phyloP scores from a whole-genome alignment of 2,888 invertebrate species.

The Nasonovia ribisnigri region DNA sequence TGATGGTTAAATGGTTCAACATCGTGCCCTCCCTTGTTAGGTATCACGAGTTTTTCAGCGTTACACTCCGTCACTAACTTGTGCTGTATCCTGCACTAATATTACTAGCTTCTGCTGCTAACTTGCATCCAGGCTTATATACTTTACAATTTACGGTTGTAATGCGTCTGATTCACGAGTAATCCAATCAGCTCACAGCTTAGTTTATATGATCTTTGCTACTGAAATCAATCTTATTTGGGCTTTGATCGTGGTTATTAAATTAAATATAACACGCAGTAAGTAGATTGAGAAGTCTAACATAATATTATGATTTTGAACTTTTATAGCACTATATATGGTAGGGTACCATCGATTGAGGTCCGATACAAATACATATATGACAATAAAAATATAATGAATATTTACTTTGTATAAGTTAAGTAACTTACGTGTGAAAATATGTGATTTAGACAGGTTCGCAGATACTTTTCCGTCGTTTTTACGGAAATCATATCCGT shows the following conservation, averaged over 20 bases:
- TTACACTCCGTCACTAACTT: too few species aligned
- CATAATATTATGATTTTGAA: not conserved
- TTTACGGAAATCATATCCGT: not conserved
- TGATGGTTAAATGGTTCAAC: too few species aligned
- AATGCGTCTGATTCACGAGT: not conserved
- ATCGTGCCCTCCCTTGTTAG: too few species aligned
- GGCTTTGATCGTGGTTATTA: not conserved
- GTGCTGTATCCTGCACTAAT: not conserved
- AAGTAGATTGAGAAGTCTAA: not conserved
- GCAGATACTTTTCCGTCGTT: not conserved
- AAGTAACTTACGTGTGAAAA: not conserved
- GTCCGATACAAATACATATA: not conserved
- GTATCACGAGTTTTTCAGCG: too few species aligned
- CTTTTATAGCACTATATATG: not conserved
- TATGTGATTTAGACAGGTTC: not conserved
- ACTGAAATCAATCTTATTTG: not conserved
- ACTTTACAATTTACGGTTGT: not conserved
- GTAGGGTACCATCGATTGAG: not conserved
- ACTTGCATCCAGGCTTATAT: not conserved
- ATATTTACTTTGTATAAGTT: not conserved
- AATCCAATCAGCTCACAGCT: not conserved
- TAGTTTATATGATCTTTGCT: not conserved
- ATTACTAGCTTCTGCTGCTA: too few species aligned
- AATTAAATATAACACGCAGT: not conserved
- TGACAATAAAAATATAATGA: not conserved